Conservation (phyloP, 2,797 vertebrate species). For the Selene dorsalis region DNA sequence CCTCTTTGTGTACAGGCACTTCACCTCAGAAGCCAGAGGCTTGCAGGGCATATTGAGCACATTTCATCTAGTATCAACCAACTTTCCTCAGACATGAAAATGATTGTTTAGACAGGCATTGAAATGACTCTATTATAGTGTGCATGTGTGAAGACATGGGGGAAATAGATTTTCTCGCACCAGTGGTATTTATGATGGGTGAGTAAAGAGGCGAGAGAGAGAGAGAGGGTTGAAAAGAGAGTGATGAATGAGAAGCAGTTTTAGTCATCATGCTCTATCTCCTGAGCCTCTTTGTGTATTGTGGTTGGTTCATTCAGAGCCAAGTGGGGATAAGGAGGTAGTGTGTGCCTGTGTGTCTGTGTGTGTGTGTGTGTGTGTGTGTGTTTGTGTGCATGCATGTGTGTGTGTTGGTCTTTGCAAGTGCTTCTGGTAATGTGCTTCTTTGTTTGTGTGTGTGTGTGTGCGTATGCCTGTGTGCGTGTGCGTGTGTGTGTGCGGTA, state of each 20-base stretch:
- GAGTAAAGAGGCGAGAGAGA: conserved; percentile 46
- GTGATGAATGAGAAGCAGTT: conserved; percentile 78
- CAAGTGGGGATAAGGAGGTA: conserved; percentile 57
- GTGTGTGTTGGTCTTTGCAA: conserved; percentile 39
- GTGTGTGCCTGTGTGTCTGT: conserved; percentile 7
- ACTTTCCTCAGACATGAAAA: conserved; percentile 54
- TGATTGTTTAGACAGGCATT: conserved; percentile 49
- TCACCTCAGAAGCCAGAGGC: conserved; percentile 16
- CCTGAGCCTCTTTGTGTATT: conserved; percentile 78
- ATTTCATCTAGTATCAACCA: conserved; percentile 47
- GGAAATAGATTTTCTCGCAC: conserved; percentile 71
- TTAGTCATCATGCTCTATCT: conserved; percentile 82
- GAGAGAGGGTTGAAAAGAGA: conserved; percentile 46
- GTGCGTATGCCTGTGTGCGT: conserved; percentile 42
- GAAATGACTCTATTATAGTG: conserved; percentile 64
- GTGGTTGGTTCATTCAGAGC: conserved; percentile 73
- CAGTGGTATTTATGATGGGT: conserved; percentile 65
- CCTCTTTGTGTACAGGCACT: conserved; percentile 32
- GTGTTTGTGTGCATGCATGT: background rate
- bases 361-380: conserved; percentile 1
- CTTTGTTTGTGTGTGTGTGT: conserved; percentile 25
- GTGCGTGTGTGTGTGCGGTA: conserved; percentile 51
- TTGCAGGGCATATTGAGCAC: conserved; percentile 14
- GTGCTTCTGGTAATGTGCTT: conserved; percentile 61
- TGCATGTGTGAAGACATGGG: conserved; percentile 58